Evolutionary conservation across 2,888 invertebrate genomes (phyloP).

Genomic region (Teinopalpus imperialis): DNA sequence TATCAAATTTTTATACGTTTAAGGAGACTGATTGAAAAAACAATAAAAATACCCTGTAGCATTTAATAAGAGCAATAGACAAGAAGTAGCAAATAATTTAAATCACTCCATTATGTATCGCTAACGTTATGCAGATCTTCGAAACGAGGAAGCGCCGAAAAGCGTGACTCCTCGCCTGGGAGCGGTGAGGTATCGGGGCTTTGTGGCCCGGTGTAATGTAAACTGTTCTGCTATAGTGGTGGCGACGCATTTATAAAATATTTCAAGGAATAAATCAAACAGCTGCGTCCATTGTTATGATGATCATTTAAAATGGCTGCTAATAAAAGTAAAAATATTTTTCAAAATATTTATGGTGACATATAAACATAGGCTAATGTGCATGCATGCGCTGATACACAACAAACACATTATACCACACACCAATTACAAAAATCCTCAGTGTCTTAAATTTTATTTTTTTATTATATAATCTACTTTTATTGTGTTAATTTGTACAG

Average conservation of each 20-base stretch:
- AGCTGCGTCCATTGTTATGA: slow-evolving; percentile 40
- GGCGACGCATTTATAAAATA: slow-evolving; percentile 63
- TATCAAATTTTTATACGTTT: too few relatives aligned
- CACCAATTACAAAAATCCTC: too few relatives aligned
- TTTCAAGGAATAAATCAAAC: slow-evolving; percentile 68
- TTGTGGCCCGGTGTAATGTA: slow-evolving; percentile 69
- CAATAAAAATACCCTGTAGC: too few relatives aligned
- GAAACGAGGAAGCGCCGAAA: slow-evolving; percentile 50
- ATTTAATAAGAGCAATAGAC: slow-evolving; percentile 1
- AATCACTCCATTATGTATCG: slow-evolving; percentile 51
- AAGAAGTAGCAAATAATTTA: slow-evolving; percentile 31
- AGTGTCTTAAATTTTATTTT: too few relatives aligned
- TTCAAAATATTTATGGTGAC: too few relatives aligned
- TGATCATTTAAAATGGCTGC: slow-evolving; percentile 40
- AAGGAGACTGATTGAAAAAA: too few relatives aligned
- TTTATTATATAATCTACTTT: too few relatives aligned
- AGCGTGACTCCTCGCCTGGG: slow-evolving; percentile 65
- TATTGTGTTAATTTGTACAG: too few relatives aligned
- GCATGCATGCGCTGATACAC: too few relatives aligned
- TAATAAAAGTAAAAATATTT: too few relatives aligned
- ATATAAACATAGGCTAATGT: too few relatives aligned
- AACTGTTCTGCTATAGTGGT: slow-evolving; percentile 55
- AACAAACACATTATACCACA: too few relatives aligned
- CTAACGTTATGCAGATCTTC: slow-evolving; percentile 61
- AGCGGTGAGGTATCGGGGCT: slow-evolving; percentile 48